phyloP scores from a whole-genome alignment of 2,797 vertebrate genomes.

The Euthynnus affinis region DNA sequence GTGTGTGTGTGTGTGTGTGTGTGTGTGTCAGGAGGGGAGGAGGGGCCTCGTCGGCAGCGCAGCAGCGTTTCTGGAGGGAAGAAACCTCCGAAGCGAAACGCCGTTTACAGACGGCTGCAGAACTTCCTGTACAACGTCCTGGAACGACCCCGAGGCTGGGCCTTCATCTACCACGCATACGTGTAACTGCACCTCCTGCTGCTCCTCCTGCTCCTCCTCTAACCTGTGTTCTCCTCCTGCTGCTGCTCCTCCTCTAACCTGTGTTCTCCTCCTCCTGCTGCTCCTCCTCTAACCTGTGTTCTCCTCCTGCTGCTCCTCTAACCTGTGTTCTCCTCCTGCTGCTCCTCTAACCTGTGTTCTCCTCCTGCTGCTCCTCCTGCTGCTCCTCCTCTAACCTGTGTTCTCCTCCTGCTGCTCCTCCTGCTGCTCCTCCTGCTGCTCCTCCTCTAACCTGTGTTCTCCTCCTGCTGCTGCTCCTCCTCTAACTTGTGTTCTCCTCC shows the following conservation, averaged over 20 bases:
- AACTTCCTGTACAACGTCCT: slow-evolving; percentile 98
- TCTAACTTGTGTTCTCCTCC: too few species aligned
- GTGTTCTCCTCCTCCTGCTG: background rate
- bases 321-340: slow-evolving; percentile 11
- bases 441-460: slow-evolving; percentile 17
- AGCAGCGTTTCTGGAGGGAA: slow-evolving; percentile 90
- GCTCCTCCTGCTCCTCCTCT: too few species aligned
- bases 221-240: too few species aligned
- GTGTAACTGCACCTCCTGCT: slow-evolving; percentile 86
- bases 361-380: too few species aligned
- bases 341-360: too few species aligned
- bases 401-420: too few species aligned
- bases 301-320: background rate
- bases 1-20: slow-evolving; percentile 10
- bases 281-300: too few species aligned
- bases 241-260: too few species aligned
- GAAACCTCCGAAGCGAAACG: slow-evolving; percentile 94
- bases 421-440: background rate
- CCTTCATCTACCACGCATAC: slow-evolving; percentile 98
- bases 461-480: too few species aligned
- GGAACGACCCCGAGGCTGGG: slow-evolving; percentile 97
- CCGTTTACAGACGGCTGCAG: slow-evolving; percentile 95
- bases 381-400: too few species aligned
- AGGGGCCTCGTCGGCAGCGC: slow-evolving; percentile 90
- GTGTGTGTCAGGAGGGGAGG: slow-evolving; percentile 85